Percentiles rank a stretch among this genome's conserved stretches.
Evolutionary conservation across 2,797 vertebrate species (phyloP).

Genomic region (Muscicapa comitata): DNA sequence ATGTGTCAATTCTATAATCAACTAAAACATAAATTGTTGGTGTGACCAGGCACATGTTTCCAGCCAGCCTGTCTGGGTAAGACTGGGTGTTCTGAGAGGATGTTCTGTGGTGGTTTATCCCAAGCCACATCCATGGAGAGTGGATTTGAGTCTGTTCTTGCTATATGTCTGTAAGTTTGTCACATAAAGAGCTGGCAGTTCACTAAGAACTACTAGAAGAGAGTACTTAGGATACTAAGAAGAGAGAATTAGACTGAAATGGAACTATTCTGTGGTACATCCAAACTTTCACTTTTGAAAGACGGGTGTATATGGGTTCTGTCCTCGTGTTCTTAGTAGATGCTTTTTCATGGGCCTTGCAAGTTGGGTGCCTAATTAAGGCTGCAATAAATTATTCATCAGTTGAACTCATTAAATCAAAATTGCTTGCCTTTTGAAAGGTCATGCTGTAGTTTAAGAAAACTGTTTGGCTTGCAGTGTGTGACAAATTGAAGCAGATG

Average conservation of each 20-base stretch:
- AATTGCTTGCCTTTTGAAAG: not conserved
- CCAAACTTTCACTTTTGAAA: not conserved
- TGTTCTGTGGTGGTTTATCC: not conserved
- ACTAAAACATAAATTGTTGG: not conserved
- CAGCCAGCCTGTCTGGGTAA: not conserved
- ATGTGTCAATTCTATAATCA: not conserved
- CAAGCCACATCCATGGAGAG: accelerated
- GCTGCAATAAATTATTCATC: not conserved
- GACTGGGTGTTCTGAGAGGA: not conserved
- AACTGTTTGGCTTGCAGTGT: not conserved
- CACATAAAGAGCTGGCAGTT: not conserved
- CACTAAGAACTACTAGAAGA: not conserved
- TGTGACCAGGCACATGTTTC: not conserved
- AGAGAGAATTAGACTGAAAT: not conserved
- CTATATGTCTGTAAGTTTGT: accelerated
- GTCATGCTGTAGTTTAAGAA: not conserved
- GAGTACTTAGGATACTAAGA: not conserved
- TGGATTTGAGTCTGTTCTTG: not conserved
- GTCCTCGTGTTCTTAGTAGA: not conserved
- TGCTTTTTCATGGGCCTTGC: not conserved
- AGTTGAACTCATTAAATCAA: not conserved
- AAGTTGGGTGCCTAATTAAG: not conserved
- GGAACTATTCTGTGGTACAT: not conserved
- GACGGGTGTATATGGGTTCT: not conserved
- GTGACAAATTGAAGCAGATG: not conserved